Evolutionary conservation across 2,113 vertebrate species (phyloP).

Genomic region (Tapirus terrestris): DNA sequence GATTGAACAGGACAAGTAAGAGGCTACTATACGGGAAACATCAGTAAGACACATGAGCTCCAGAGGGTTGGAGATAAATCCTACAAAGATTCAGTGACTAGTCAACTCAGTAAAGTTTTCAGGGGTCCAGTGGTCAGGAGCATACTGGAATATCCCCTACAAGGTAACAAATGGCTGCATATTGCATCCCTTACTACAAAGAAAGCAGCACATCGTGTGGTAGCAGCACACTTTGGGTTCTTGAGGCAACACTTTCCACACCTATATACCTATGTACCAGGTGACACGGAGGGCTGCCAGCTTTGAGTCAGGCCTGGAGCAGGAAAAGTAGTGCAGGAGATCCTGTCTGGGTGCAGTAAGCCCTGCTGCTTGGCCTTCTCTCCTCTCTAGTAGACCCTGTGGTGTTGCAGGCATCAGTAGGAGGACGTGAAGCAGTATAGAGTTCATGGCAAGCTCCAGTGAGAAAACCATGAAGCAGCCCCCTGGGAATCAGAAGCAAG

Average conservation of each 20-base stretch:
- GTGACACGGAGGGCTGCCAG: neutral
- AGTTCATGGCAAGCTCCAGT: neutral
- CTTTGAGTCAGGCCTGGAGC: neutral
- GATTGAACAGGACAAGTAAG: neutral
- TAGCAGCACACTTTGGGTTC: neutral
- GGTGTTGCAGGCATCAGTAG: neutral
- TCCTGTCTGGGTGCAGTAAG: too few relatives aligned
- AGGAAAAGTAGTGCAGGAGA: neutral
- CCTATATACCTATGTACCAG: neutral
- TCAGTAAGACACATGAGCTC: neutral
- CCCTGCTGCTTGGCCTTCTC: neutral
- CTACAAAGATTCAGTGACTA: neutral
- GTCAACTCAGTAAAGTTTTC: neutral
- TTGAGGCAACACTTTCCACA: neutral
- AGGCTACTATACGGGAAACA: neutral
- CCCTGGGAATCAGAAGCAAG: neutral
- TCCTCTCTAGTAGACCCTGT: neutral
- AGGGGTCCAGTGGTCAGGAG: neutral
- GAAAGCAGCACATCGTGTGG: neutral
- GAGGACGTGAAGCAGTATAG: accelerated
- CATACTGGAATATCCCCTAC: neutral
- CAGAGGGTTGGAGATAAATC: neutral
- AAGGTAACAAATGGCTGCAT: neutral
- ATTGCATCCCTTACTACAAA: neutral
- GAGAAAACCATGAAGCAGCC: neutral